These are phyloP conservation scores for Meiosimyza decipiens DNA, from an alignment of 2,888 invertebrate genomes.

Conservation along the genomic window DNA sequence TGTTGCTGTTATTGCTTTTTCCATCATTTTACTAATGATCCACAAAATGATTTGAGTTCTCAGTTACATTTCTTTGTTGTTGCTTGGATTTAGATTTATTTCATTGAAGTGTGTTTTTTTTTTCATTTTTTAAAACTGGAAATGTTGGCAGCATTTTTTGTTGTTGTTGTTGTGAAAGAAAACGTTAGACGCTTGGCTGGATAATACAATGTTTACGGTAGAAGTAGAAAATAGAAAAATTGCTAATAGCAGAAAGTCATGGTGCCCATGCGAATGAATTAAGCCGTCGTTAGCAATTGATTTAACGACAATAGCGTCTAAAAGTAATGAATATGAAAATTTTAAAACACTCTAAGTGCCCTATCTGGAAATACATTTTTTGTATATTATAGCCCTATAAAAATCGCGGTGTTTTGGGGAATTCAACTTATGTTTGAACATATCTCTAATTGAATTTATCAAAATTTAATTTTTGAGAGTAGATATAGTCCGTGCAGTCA, in stretches of 20 bases:
- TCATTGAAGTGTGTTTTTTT: neutral
- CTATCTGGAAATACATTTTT: too few relatives aligned
- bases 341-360: too few relatives aligned
- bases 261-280: neutral
- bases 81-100: neutral
- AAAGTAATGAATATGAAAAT: neutral
- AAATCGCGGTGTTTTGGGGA: too few relatives aligned
- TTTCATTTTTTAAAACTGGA: neutral
- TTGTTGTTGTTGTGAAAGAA: neutral
- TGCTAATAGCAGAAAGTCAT: constrained; percentile 15
- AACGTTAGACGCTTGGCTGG: neutral
- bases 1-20: constrained; percentile 13
- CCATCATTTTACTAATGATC: constrained; percentile 30
- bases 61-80: neutral
- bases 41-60: constrained; percentile 4
- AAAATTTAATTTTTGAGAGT: too few relatives aligned
- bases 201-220: constrained; percentile 5
- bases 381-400: too few relatives aligned
- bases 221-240: constrained; percentile 5
- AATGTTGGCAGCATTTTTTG: too few relatives aligned
- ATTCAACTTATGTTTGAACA: too few relatives aligned
- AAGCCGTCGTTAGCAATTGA: neutral
- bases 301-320: constrained; percentile 5
- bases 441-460: too few relatives aligned
- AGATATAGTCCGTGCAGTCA: too few relatives aligned